Base-by-base conservation (phyloP, 1,140 invertebrate species). In the Dendrolimus punctatus region DNA sequence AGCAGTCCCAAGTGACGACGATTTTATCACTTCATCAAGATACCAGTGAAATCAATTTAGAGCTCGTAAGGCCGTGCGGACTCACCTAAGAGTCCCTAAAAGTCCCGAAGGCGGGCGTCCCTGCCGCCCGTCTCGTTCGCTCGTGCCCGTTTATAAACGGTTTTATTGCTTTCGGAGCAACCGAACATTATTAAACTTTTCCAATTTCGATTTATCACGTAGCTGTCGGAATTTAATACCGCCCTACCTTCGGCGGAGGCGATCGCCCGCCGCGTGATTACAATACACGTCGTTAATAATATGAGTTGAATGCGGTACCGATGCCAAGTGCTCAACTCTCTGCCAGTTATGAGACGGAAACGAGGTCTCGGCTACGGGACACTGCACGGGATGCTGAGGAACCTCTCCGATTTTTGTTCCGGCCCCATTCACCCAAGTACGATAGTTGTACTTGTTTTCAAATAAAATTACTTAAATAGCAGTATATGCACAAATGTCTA, bases 171-270 rank as follows among this genome's bases (percentile, higher is more conserved):
- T 86, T 84, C 80, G 80, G 80, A 86, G 83, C 83, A 86, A 84
- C 83, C 83, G 83, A 86, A 86, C 83, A 86, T 86, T 86, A 86
- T 86, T 86, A 86, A 86, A 86, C 80, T 86, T 86, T 86, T 86
- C 83, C 83, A 86, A 86, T 86, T 86, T 86, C 83, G 83, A 86
- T 86, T 86, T 86, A 86, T 86, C 83, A 86, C 83, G 83, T 86
- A 86, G 83, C 83, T 86, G 83, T 86, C 83, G 83, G 83, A 86
- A 86, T 86, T 86, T 86, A 86, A 86, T 86, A 86, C 83, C 83
- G 78, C 80, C 80, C 80, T 83, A 86, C 83, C 83, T 86, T 86
- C 79, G 76, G 67, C 78, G 81, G 74, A 82, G 82, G 80, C 80
- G 83, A 84, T 84, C 80, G 83, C 79, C 78, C 71, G 76, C 80